Conservation (phyloP, 2,888 invertebrate species). For the Epinotia nisella region DNA sequence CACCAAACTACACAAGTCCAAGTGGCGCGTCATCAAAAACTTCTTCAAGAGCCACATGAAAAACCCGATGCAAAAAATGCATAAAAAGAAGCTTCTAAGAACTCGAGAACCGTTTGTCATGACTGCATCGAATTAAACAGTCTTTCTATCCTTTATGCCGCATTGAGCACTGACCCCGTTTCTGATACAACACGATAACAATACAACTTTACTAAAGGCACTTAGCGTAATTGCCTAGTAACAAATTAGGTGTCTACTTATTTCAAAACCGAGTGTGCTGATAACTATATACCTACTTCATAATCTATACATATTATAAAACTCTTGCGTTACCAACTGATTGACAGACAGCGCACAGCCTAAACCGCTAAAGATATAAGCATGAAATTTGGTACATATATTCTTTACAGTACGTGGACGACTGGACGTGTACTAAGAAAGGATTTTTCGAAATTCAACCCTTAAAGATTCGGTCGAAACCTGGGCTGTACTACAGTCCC, state of each 20-base stretch:
- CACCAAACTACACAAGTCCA: slow-evolving; percentile 59
- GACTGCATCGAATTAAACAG: slow-evolving; percentile 2
- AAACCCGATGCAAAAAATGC: slow-evolving; percentile 48
- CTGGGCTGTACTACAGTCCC: too few species aligned
- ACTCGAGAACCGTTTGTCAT: not conserved
- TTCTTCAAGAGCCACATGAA: slow-evolving; percentile 56
- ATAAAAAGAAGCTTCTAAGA: slow-evolving; percentile 38
- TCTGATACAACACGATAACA: slow-evolving; percentile 7
- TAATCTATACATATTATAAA: too few species aligned
- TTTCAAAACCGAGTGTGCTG: not conserved
- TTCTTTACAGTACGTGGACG: too few species aligned
- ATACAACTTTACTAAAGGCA: slow-evolving; percentile 5
- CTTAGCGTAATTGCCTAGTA: not conserved
- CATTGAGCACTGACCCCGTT: slow-evolving; percentile 5
- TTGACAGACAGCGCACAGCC: too few species aligned
- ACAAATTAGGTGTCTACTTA: slow-evolving; percentile 1
- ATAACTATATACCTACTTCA: too few species aligned
- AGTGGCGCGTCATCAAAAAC: slow-evolving; percentile 63
- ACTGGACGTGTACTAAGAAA: too few species aligned
- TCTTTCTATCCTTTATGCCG: not conserved
- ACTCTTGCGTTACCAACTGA: too few species aligned
- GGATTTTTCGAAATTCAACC: too few species aligned
- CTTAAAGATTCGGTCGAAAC: too few species aligned
- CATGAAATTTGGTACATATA: too few species aligned
- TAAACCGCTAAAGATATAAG: too few species aligned